Conservation (phyloP, 2,888 invertebrate species). For the Rhodophaea formosa region DNA sequence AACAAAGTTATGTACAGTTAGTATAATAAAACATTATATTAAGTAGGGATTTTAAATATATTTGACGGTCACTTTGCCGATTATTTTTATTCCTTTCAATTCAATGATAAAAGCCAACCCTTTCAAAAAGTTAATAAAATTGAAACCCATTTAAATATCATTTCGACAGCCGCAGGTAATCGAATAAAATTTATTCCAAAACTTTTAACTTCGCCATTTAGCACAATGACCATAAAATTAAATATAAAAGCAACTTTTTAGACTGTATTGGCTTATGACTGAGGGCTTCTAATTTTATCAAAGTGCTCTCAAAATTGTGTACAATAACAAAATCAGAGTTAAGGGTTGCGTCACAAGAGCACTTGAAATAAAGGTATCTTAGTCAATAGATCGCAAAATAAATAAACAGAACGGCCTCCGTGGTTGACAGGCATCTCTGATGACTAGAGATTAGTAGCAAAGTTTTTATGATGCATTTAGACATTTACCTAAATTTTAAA, state of each 20-base stretch:
- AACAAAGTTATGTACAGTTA: too few relatives aligned
- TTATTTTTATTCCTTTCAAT: too few relatives aligned
- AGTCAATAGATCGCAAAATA: not conserved
- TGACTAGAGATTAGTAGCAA: too few relatives aligned
- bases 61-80: too few relatives aligned
- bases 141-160: not conserved
- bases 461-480: too few relatives aligned
- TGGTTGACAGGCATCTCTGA: not conserved
- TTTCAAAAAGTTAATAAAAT: not conserved
- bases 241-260: slow-evolving; percentile 5
- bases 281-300: slow-evolving; percentile 11
- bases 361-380: not conserved
- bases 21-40: too few relatives aligned
- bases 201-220: not conserved
- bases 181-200: not conserved
- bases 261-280: slow-evolving; percentile 8
- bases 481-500: too few relatives aligned
- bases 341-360: slow-evolving; percentile 11
- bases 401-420: not conserved
- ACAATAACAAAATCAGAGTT: slow-evolving; percentile 17
- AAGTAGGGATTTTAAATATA: too few relatives aligned
- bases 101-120: not conserved
- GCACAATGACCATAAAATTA: not conserved
- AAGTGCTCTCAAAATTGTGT: slow-evolving; percentile 16
- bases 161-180: not conserved